Conservation (phyloP, 2,888 invertebrate species). For the Ptycholaimellus sp. region DNA sequence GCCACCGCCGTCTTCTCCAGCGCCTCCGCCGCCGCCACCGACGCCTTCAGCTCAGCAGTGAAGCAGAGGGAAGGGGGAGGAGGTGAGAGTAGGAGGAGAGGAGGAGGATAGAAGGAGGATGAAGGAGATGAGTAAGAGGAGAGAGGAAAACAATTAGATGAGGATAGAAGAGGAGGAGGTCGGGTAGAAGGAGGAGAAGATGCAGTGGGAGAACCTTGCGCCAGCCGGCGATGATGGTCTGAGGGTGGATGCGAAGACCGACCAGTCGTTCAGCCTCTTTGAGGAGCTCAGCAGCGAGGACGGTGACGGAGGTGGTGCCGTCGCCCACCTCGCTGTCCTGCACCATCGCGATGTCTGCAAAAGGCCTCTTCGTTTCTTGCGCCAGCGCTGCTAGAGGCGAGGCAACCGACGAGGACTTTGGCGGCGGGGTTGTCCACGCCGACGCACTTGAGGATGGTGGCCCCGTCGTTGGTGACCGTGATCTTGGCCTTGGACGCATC, state of each 20-base stretch:
- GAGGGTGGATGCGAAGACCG: constrained; percentile 81
- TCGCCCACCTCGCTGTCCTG: constrained; percentile 99
- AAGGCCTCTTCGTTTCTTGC: too few relatives aligned
- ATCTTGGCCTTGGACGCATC: constrained; percentile 33
- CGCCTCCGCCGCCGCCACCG: constrained; percentile 57
- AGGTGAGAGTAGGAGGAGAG: too few relatives aligned
- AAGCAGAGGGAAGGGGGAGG: too few relatives aligned
- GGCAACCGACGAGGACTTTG: constrained; percentile 59
- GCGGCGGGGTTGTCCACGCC: constrained; percentile 98
- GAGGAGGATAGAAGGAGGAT: too few relatives aligned
- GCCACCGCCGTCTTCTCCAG: constrained; percentile 53
- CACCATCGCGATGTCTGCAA: constrained; percentile 68
- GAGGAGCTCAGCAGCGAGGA: constrained; percentile 70
- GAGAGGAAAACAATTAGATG: too few relatives aligned
- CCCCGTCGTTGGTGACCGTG: constrained; percentile 95
- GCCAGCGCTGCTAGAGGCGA: constrained; percentile 1
- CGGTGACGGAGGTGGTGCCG: constrained; percentile 98
- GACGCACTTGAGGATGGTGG: constrained; percentile 79
- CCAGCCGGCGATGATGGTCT: constrained; percentile 89
- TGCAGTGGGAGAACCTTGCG: constrained; percentile 58
- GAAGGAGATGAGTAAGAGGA: too few relatives aligned
- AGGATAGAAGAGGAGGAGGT: too few relatives aligned
- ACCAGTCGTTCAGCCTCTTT: constrained; percentile 74
- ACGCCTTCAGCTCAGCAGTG: too few relatives aligned
- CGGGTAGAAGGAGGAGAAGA: too few relatives aligned